These are phyloP conservation scores for Mesorhabditis sp. DNA, from an alignment of 2,888 invertebrate genomes.

Conservation along the genomic window DNA sequence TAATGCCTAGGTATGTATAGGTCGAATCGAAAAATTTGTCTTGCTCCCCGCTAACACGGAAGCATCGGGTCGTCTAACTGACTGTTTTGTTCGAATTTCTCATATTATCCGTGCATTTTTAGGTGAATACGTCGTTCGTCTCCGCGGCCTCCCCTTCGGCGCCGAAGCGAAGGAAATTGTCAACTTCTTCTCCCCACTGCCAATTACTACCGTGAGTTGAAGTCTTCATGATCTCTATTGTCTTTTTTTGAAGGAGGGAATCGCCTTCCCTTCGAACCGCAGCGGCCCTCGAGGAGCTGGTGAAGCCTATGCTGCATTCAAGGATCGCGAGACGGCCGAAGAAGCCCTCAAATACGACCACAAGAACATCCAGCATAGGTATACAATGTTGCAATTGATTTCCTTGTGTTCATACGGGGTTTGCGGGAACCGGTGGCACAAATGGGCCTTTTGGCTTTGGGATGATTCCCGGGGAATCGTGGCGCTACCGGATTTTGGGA, in stretches of 20 bases:
- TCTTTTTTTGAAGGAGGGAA: conserved; percentile 23
- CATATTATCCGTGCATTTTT: neutral
- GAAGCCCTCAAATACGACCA: conserved; percentile 27
- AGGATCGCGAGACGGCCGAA: conserved; percentile 20
- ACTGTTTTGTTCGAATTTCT: too few species aligned
- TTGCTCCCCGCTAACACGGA: too few species aligned
- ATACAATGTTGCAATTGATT: neutral
- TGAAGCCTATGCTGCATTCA: conserved; percentile 30
- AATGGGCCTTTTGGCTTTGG: conserved; percentile 7
- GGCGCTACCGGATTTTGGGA: conserved; percentile 4
- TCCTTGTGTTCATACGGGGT: neutral
- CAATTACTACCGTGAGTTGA: conserved; percentile 23
- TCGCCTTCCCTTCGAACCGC: conserved; percentile 25
- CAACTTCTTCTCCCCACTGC: conserved; percentile 28
- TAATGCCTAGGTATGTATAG: too few species aligned
- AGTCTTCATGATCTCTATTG: conserved; percentile 5
- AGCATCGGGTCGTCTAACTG: too few species aligned
- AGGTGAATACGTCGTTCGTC: conserved; percentile 24
- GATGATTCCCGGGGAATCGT: conserved; percentile 5
- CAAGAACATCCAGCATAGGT: conserved; percentile 33
- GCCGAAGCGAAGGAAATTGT: conserved; percentile 22
- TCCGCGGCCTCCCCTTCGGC: conserved; percentile 30
- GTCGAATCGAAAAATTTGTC: too few species aligned
- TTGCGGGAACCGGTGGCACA: conserved; percentile 1
- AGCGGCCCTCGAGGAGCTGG: conserved; percentile 17